phyloP scores from a whole-genome alignment of 2,888 invertebrate genomes.

The Nebria brevicollis region DNA sequence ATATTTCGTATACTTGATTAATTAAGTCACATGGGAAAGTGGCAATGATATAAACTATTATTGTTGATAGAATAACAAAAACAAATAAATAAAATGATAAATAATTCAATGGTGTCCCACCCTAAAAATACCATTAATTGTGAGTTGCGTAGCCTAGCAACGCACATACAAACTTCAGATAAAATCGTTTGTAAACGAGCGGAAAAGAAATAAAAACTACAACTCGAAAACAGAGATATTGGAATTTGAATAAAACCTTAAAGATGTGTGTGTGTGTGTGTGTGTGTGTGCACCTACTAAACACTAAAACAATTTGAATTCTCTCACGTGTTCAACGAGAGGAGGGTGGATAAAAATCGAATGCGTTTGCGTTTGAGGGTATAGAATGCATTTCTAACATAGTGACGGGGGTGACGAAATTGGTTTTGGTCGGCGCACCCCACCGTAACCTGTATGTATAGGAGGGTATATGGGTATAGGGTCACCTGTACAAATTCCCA shows the following conservation, averaged over 20 bases:
- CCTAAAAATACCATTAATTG: slow-evolving; percentile 37
- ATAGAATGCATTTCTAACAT: background rate
- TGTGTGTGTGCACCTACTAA: too few relatives aligned
- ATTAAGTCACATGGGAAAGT: too few relatives aligned
- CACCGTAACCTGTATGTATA: background rate
- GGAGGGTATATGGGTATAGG: background rate
- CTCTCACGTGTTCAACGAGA: too few relatives aligned
- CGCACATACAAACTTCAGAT: slow-evolving; percentile 40
- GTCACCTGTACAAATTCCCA: slow-evolving; percentile 16
- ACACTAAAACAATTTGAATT: too few relatives aligned
- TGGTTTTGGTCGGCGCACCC: background rate
- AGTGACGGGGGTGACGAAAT: slow-evolving; percentile 7
- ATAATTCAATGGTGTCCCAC: background rate
- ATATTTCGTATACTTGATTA: too few relatives aligned
- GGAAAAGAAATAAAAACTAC: slow-evolving; percentile 15
- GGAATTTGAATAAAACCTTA: too few relatives aligned
- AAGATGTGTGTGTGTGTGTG: too few relatives aligned
- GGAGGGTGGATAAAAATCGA: too few relatives aligned
- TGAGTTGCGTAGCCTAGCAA: slow-evolving; percentile 34
- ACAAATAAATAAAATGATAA: background rate
- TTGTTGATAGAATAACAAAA: background rate
- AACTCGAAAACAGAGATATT: background rate
- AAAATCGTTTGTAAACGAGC: slow-evolving; percentile 37
- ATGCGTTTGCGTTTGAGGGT: background rate
- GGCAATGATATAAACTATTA: too few relatives aligned